These are phyloP conservation scores for Leucophenga montana DNA, from an alignment of 2,888 invertebrate genomes.

Conservation along the genomic window DNA sequence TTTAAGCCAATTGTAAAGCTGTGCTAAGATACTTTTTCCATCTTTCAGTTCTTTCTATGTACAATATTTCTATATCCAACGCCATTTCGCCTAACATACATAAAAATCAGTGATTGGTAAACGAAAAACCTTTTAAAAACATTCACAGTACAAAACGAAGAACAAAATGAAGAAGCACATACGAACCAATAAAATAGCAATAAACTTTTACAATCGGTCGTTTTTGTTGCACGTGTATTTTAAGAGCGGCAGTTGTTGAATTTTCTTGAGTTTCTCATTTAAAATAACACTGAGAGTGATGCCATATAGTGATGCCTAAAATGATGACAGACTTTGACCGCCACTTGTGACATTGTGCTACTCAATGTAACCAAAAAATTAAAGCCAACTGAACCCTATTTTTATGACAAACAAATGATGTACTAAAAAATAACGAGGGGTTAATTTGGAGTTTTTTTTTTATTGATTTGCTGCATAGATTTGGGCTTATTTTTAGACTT, in stretches of 20 bases:
- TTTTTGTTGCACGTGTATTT: conserved; percentile 14
- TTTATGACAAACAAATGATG: not conserved
- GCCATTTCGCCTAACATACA: conserved; percentile 17
- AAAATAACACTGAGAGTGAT: no score
- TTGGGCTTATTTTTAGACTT: conserved; percentile 30
- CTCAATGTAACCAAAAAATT: not conserved
- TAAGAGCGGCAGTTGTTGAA: no score
- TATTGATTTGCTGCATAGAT: conserved; percentile 4
- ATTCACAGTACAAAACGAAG: not conserved
- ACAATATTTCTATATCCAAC: no score
- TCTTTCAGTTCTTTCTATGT: no score
- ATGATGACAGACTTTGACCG: conserved; percentile 8
- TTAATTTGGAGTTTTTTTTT: not conserved
- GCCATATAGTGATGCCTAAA: not conserved
- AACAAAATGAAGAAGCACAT: not conserved
- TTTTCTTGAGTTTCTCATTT: no score
- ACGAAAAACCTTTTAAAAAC: no score
- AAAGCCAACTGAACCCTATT: not conserved
- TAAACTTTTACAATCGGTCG: conserved; percentile 19
- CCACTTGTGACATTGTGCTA: not conserved
- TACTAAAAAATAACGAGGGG: not conserved
- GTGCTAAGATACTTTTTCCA: not conserved
- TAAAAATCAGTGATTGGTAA: conserved; percentile 16
- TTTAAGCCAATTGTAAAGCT: no score
- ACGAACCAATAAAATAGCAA: conserved; percentile 23